Conservation (phyloP, 92 coral and sea anemone species). For the Chrysogorgia sp. region DNA sequence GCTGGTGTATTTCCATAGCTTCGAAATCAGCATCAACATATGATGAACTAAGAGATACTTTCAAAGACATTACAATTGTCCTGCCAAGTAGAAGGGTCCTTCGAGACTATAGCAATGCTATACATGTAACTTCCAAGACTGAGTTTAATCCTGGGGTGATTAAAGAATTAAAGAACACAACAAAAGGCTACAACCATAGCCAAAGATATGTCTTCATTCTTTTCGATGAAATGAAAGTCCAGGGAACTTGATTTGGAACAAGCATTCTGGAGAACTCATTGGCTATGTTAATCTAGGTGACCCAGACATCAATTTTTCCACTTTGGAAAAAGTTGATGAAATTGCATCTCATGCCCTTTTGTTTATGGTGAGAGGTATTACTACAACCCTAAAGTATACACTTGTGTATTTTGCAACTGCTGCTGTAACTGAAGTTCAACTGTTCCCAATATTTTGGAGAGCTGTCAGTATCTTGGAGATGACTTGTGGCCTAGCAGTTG, state of each 20-base stretch:
- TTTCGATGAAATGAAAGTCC: slow-evolving; percentile 67
- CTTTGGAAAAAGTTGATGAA: slow-evolving; percentile 49
- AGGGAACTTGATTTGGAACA: slow-evolving; percentile 58
- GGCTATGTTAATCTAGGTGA: slow-evolving; percentile 71
- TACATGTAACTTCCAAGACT: too few species aligned
- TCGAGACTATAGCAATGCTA: too few species aligned
- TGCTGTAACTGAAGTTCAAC: slow-evolving; percentile 58
- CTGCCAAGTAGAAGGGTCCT: too few species aligned
- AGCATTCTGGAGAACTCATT: too few species aligned
- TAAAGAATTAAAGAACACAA: slow-evolving; percentile 47
- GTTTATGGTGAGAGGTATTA: slow-evolving; percentile 58
- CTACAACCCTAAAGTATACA: slow-evolving; percentile 65
- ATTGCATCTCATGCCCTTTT: slow-evolving; percentile 68
- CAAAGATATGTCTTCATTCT: slow-evolving; percentile 60
- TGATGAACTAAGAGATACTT: too few species aligned
- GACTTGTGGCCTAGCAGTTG: slow-evolving; percentile 61
- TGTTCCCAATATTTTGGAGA: too few species aligned
- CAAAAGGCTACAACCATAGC: slow-evolving; percentile 48
- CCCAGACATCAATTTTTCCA: slow-evolving; percentile 61
- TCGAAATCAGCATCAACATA: too few species aligned
- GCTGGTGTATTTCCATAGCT: too few species aligned
- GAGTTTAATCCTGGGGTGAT: slow-evolving; percentile 61
- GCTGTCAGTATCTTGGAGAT: slow-evolving; percentile 54
- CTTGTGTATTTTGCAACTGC: slow-evolving; percentile 73
- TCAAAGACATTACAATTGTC: too few species aligned